These are phyloP conservation scores for Eudyptes chrysolophus DNA, from an alignment of 2,113 vertebrate species.

Conservation along the genomic window DNA sequence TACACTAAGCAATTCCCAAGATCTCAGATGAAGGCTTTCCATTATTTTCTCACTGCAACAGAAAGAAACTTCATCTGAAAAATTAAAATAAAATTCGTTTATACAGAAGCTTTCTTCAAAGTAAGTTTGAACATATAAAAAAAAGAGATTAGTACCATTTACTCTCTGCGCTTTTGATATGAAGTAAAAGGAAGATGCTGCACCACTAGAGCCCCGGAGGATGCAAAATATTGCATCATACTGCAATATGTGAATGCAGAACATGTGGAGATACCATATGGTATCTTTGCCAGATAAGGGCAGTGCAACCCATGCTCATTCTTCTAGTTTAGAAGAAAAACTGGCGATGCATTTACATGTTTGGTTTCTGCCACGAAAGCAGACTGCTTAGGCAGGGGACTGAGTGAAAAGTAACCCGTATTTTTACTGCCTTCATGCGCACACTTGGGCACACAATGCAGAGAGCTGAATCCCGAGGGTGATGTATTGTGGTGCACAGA, in stretches of 20 bases:
- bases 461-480: accelerated
- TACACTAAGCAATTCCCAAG: neutral
- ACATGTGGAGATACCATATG: slow-evolving; percentile 21
- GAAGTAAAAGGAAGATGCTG: neutral
- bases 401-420: accelerated
- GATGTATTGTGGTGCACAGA: neutral
- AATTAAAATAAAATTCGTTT: neutral
- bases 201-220: neutral
- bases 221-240: slow-evolving; percentile 73
- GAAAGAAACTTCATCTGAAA: neutral
- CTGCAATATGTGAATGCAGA: neutral
- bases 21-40: neutral
- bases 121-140: neutral
- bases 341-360: neutral
- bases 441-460: neutral
- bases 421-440: accelerated
- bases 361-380: neutral
- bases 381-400: neutral
- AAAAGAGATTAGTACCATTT: neutral
- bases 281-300: neutral
- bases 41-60: neutral
- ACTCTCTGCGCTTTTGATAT: neutral
- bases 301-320: neutral
- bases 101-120: neutral
- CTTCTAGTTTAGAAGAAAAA: neutral